Conservation (phyloP, 2,113 vertebrate species). For the Riparia riparia region DNA sequence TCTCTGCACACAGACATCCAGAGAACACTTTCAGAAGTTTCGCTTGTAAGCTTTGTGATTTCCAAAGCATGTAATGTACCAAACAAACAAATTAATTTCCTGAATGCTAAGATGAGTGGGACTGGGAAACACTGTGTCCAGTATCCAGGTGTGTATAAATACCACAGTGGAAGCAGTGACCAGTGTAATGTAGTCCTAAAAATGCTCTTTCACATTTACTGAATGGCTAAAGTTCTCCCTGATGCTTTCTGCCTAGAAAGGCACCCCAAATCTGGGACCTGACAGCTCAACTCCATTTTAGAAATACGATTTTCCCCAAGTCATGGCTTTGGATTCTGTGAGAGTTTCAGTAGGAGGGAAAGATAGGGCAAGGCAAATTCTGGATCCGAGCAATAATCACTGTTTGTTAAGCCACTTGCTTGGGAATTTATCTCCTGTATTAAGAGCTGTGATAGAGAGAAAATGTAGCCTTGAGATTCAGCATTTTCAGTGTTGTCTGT, state of each 20-base stretch:
- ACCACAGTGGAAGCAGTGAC: neutral
- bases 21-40: neutral
- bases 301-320: neutral
- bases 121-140: neutral
- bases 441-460: neutral
- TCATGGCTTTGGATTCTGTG: neutral
- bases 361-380: neutral
- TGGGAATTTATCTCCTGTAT: neutral
- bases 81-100: neutral
- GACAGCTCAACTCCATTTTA: neutral
- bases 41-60: neutral
- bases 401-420: neutral
- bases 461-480: neutral
- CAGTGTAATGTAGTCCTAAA: neutral
- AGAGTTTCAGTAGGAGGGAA: neutral
- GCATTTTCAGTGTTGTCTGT: neutral
- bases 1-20: neutral
- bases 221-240: neutral
- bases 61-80: neutral
- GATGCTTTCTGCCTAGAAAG: neutral
- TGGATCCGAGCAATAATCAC: neutral
- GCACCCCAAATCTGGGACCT: neutral
- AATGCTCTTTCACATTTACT: neutral
- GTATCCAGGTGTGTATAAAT: neutral
- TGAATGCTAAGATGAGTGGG: neutral